Evolutionary conservation across 2,113 vertebrate species (phyloP).

Genomic region (Scomber japonicus): DNA sequence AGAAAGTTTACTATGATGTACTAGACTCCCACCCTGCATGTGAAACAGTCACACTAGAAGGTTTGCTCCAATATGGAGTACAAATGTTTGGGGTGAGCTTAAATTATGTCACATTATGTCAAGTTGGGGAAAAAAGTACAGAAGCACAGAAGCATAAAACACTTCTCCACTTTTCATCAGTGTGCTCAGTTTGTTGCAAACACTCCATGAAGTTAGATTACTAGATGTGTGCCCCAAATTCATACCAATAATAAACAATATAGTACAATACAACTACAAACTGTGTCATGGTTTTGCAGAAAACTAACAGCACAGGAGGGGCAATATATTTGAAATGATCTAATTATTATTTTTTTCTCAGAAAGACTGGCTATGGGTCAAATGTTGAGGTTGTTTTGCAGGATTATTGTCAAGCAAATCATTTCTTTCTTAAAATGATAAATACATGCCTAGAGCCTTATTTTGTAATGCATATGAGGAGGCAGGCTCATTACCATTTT

Average conservation of each 20-base stretch:
- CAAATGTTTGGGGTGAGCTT: no score
- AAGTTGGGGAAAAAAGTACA: no score
- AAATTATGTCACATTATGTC: no score
- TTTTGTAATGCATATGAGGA: slow-evolving; percentile 82
- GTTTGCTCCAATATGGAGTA: no score
- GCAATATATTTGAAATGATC: neutral
- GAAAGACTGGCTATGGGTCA: neutral
- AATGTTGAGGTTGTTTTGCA: neutral
- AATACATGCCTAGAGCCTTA: slow-evolving; percentile 4
- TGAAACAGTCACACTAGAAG: no score
- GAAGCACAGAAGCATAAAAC: no score
- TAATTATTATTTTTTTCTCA: neutral
- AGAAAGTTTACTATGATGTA: no score
- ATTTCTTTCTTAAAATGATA: slow-evolving; percentile 22
- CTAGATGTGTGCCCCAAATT: neutral
- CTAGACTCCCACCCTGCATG: no score
- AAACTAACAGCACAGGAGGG: neutral
- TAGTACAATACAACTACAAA: no score
- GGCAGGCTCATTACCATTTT: slow-evolving; percentile 64
- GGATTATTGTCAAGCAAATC: neutral
- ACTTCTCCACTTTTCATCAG: no score
- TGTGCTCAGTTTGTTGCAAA: no score
- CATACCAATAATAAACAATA: no score
- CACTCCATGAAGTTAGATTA: neutral
- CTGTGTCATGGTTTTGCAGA: neutral